A percentile compares a stretch with the other conserved stretches of the same genome.
These are phyloP conservation scores for Phocoena sinus DNA, from an alignment of 2,113 vertebrate species.

Conservation along the genomic window DNA sequence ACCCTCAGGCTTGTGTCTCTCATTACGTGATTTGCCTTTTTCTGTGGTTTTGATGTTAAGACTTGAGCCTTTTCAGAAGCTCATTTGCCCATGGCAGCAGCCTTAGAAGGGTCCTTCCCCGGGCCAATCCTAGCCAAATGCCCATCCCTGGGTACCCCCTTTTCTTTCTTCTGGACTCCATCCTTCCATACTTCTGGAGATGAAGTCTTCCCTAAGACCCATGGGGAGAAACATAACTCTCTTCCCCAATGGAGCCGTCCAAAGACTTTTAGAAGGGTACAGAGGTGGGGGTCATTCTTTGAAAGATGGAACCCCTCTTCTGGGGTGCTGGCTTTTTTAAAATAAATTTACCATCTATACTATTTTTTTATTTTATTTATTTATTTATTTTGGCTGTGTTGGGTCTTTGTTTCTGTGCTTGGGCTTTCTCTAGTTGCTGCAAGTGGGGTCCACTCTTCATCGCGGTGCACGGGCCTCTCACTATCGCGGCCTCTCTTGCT, in stretches of 20 bases:
- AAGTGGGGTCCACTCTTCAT: too few species aligned
- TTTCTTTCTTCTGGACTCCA: neutral
- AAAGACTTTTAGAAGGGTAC: neutral
- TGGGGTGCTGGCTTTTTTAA: neutral
- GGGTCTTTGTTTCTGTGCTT: too few species aligned
- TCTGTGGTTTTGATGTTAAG: neutral
- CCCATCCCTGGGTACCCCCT: accelerated
- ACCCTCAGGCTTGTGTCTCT: neutral
- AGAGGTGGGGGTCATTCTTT: neutral
- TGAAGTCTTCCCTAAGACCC: neutral
- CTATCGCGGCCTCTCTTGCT: too few species aligned
- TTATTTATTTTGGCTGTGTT: too few species aligned
- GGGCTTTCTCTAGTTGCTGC: too few species aligned
- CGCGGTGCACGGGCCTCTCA: too few species aligned
- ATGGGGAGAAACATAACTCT: neutral
- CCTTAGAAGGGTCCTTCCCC: neutral
- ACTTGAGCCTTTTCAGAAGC: neutral
- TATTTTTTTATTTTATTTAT: too few species aligned
- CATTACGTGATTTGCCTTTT: neutral
- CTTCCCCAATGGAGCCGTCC: neutral
- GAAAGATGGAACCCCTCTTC: neutral
- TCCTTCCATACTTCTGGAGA: neutral
- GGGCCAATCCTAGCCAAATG: neutral
- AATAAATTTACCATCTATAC: too few species aligned
- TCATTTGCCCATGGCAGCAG: neutral